Evolutionary conservation across 2,888 invertebrate species (phyloP), one percentile per base, ranked within the genome.

Genomic region (Gerris lacustris): DNA sequence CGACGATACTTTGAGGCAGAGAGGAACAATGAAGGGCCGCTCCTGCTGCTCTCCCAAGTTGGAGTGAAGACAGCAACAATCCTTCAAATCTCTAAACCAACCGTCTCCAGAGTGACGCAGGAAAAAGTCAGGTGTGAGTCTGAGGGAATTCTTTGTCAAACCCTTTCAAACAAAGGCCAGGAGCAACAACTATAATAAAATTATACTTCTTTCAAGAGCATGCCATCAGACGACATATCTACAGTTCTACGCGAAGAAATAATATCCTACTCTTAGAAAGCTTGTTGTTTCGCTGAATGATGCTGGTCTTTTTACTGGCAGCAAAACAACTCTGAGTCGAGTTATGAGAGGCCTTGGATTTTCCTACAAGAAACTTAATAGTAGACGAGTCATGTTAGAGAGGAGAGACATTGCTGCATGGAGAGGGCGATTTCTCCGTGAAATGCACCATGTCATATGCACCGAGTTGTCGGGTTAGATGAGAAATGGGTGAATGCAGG

Each of bases 191-290:
- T n/a, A 66, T 69, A 6, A 69, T 47, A 6, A 18, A 64, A 6
- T 11, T 66, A 66, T 64, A 69, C 47, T 15, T 31, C 6, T 67
- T 67, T 45, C 18, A 45, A n/a, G 47, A 47, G 11, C 7, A 47
- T 47, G 47, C 47, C 7, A 47, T 47, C 11, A 47, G 47, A 47
- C 47, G 11, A 47, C 47, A 47, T 47, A 11, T 47, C 7, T 47
- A 47, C 47, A 11, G 47, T 47, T 7, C 47, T 47, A 7, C 11
- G 6, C 47, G 6, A 47, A 11, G 11, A 47, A 47, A 47, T 6
- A 47, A 11, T 47, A 47, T 47, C 47, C 47, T 7, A 47, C 47
- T 47, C 47, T 47, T 47, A 11, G 11, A 7, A 47, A 47, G 11
- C 47, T 47, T 6, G 6, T 6, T 47, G 47, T 47, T 11, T 47